A percentile compares a stretch with the other conserved stretches of the same genome.
Evolutionary conservation across 2,888 invertebrate species (phyloP).

Genomic region (Ceramica pisi): DNA sequence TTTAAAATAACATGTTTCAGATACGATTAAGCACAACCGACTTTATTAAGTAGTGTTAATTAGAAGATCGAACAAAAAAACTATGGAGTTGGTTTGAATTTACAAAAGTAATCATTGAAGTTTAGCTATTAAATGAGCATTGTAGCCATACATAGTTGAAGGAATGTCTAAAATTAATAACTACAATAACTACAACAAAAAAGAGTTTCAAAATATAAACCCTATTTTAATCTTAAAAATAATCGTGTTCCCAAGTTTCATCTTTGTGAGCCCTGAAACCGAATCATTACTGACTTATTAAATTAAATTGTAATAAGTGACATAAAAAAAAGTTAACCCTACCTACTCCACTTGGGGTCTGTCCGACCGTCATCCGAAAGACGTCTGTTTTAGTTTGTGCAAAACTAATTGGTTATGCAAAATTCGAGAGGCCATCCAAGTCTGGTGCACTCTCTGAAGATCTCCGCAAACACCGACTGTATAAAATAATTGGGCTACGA

Average conservation of each 20-base stretch:
- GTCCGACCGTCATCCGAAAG: conserved; percentile 63
- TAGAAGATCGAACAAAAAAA: conserved; percentile 12
- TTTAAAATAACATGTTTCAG: conserved; percentile 9
- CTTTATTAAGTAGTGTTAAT: conserved; percentile 37
- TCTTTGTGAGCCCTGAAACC: too few relatives aligned
- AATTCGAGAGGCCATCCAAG: conserved; percentile 88
- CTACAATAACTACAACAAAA: too few relatives aligned
- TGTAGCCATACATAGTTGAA: too few relatives aligned
- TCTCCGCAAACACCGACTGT: conserved; percentile 80
- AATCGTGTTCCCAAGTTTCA: too few relatives aligned
- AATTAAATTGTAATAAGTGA: neutral
- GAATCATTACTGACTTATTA: too few relatives aligned
- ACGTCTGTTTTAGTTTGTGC: conserved; percentile 84
- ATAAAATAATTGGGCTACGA: conserved; percentile 82
- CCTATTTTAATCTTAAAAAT: too few relatives aligned
- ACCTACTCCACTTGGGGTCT: conserved; percentile 41
- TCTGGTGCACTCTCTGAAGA: conserved; percentile 83
- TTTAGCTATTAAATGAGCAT: too few relatives aligned
- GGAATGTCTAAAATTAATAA: too few relatives aligned
- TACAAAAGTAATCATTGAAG: too few relatives aligned
- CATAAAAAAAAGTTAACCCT: conserved; percentile 35
- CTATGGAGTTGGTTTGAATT: conserved; percentile 20
- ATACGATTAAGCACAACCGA: conserved; percentile 24
- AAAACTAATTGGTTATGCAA: conserved; percentile 90
- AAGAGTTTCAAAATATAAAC: too few relatives aligned